Percentiles rank a stretch among this genome's conserved stretches.
Evolutionary conservation across 2,113 vertebrate genomes (phyloP).

Genomic region (Mesembrinibis cayennensis): DNA sequence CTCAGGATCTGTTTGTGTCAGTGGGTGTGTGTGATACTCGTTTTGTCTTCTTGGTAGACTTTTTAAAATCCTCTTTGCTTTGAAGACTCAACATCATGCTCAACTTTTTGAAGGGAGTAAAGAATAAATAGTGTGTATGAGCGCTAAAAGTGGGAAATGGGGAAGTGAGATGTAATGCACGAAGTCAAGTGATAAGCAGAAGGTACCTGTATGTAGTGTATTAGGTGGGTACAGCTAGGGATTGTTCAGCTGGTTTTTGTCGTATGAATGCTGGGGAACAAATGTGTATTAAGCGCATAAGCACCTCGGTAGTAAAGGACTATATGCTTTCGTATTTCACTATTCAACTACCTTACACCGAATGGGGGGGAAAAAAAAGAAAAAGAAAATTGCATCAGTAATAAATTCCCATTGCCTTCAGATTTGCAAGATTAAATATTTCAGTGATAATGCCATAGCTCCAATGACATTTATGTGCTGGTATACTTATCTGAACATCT

Average conservation of each 20-base stretch:
- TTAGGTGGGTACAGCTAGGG: not conserved
- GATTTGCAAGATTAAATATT: not conserved
- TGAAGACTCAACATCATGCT: not conserved
- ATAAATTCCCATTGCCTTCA: not conserved
- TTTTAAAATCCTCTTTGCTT: not conserved
- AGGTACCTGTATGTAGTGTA: not conserved
- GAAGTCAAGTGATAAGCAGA: not conserved
- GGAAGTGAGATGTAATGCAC: not conserved
- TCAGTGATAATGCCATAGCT: not conserved
- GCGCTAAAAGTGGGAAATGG: not conserved
- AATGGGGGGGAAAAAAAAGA: not conserved
- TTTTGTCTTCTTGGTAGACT: not conserved
- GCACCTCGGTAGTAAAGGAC: not conserved
- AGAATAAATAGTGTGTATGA: not conserved
- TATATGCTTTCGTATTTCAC: not conserved
- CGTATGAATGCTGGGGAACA: not conserved
- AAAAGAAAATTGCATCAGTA: not conserved
- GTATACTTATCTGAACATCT: not conserved
- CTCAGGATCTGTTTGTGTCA: not conserved
- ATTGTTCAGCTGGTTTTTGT: not conserved
- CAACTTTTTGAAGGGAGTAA: not conserved
- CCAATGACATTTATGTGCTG: not conserved
- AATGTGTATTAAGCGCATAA: not conserved
- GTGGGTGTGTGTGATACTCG: accelerated
- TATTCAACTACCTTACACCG: not conserved